phyloP scores from a whole-genome alignment of 1,140 invertebrate genomes.

The Thaumetopoea pityocampa region DNA sequence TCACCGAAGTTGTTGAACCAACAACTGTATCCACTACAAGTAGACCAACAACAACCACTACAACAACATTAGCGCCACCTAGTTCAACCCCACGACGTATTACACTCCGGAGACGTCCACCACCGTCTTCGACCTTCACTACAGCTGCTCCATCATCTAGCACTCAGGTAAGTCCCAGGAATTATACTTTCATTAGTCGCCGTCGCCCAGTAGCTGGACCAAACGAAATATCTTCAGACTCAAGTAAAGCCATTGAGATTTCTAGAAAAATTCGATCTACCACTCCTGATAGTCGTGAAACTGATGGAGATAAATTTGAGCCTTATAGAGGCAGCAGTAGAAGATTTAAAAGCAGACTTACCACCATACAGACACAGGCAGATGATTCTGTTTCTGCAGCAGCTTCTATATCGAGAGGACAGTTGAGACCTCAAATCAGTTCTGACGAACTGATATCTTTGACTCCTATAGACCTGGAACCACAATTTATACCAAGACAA shows the following conservation, averaged over 20 bases:
- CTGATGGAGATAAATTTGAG: slow-evolving; percentile 28
- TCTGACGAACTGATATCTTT: slow-evolving; percentile 46
- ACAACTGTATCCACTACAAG: slow-evolving; percentile 21
- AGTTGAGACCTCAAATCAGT: slow-evolving; percentile 38
- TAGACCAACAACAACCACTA: slow-evolving; percentile 31
- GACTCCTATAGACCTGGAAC: slow-evolving; percentile 35
- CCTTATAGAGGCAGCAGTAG: slow-evolving; percentile 28
- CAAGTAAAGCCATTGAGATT: slow-evolving; percentile 40
- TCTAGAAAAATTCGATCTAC: slow-evolving; percentile 67
- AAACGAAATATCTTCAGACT: slow-evolving; percentile 65
- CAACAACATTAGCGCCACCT: slow-evolving; percentile 46
- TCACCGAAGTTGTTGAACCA: slow-evolving; percentile 38
- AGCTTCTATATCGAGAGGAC: slow-evolving; percentile 43
- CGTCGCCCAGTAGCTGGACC: slow-evolving; percentile 59
- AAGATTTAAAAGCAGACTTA: slow-evolving; percentile 39
- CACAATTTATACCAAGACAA: slow-evolving; percentile 34
- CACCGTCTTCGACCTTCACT: slow-evolving; percentile 51
- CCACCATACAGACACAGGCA: slow-evolving; percentile 16
- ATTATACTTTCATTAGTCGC: slow-evolving; percentile 68
- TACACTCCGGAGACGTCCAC: slow-evolving; percentile 56
- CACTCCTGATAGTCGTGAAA: slow-evolving; percentile 66
- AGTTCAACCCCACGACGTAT: slow-evolving; percentile 44
- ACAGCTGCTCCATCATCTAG: slow-evolving; percentile 55
- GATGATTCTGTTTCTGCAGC: slow-evolving; percentile 59
- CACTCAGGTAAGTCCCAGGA: slow-evolving; percentile 75